Percentiles rank a stretch among this genome's conserved stretches.
phyloP scores from a whole-genome alignment of 2,888 invertebrate genomes.

The Diaprepes abbreviatus region DNA sequence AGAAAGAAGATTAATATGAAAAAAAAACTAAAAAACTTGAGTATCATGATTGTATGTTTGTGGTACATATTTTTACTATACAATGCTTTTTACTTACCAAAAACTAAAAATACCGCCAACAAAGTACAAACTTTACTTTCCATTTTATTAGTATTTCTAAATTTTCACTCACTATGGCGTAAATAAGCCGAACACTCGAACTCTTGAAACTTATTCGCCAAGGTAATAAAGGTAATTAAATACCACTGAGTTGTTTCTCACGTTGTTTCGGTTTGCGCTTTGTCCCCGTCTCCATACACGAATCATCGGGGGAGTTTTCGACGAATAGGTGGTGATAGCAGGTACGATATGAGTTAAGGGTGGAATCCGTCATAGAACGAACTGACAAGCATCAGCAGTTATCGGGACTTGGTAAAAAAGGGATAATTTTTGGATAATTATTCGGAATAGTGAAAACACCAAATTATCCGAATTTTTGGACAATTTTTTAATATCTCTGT shows the following conservation, averaged over 20 bases:
- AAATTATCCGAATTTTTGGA: no score
- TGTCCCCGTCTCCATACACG: neutral
- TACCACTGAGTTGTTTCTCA: constrained; percentile 1
- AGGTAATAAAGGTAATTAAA: constrained; percentile 19
- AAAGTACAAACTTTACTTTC: neutral
- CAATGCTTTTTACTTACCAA: constrained; percentile 2
- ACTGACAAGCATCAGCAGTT: no score
- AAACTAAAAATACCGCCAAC: neutral
- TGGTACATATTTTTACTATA: no score
- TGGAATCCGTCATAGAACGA: no score
- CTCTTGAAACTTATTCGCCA: constrained; percentile 1
- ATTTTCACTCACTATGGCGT: neutral
- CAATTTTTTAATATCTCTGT: no score
- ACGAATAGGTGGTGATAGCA: neutral
- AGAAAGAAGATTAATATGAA: no score
- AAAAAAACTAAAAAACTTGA: no score
- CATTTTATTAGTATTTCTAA: neutral
- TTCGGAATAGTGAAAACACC: no score
- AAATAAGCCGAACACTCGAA: neutral
- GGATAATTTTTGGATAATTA: no score
- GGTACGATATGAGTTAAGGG: neutral
- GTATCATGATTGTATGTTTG: no score
- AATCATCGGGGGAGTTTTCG: constrained; percentile 1
- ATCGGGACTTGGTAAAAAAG: no score
- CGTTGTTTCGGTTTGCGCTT: constrained; percentile 12